Evolutionary conservation across 2,888 invertebrate genomes (phyloP).

Genomic region (Apocheima hispidaria): DNA sequence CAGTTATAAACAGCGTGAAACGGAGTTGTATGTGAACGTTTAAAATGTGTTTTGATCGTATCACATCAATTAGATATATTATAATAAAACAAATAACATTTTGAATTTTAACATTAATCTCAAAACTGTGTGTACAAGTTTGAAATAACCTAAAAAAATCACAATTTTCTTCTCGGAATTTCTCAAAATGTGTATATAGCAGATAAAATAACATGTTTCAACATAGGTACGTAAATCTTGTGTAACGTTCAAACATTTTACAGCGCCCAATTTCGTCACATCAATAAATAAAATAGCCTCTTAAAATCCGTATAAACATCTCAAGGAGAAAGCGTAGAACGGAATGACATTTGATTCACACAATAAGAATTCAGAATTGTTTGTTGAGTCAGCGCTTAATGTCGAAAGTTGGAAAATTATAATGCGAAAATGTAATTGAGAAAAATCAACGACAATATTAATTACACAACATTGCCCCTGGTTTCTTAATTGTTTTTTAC

Average conservation of each 20-base stretch:
- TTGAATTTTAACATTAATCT: neutral
- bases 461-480: too few species aligned
- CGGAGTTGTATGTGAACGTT: conserved; percentile 38
- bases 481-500: too few species aligned
- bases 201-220: neutral
- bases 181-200: neutral
- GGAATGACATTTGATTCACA: conserved; percentile 22
- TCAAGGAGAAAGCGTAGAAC: conserved; percentile 25
- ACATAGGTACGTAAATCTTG: conserved; percentile 6
- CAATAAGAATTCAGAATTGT: conserved; percentile 18
- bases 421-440: too few species aligned
- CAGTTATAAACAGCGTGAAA: conserved; percentile 54
- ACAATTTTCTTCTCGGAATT: neutral
- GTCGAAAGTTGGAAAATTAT: conserved; percentile 16
- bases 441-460: too few species aligned
- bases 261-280: conserved; percentile 18
- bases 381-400: conserved; percentile 23
- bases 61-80: neutral
- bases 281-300: conserved; percentile 26
- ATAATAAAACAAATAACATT: neutral
- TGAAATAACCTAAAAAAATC: too few species aligned
- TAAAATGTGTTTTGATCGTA: conserved; percentile 17
- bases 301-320: conserved; percentile 21
- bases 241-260: conserved; percentile 16
- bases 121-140: neutral